These are phyloP conservation scores for Bombylius major DNA, from an alignment of 2,888 invertebrate genomes.

Conservation along the genomic window DNA sequence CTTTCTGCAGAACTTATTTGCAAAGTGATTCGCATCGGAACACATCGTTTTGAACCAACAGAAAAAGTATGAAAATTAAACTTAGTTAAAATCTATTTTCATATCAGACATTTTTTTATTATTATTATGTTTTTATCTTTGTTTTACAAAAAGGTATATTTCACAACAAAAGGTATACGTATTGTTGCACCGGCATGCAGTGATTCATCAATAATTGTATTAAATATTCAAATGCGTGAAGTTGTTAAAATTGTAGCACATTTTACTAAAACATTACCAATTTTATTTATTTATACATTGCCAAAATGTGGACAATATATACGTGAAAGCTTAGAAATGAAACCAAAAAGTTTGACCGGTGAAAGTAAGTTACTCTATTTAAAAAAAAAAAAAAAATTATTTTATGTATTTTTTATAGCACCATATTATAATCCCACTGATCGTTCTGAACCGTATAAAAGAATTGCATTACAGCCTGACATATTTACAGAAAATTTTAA, in stretches of 20 bases:
- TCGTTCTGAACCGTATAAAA: conserved; percentile 52
- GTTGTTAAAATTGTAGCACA: conserved; percentile 64
- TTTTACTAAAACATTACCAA: conserved; percentile 62
- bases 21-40: conserved; percentile 71
- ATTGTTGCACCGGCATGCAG: conserved; percentile 46
- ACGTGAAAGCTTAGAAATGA: conserved; percentile 57
- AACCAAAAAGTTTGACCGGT: conserved; percentile 16
- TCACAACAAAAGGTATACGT: conserved; percentile 46
- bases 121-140: conserved; percentile 5
- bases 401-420: conserved; percentile 26
- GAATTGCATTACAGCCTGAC: conserved; percentile 66
- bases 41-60: conserved; percentile 63
- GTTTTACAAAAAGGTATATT: conserved; percentile 38
- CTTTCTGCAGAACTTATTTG: conserved; percentile 50
- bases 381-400: not conserved
- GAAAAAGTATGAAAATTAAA: conserved; percentile 51
- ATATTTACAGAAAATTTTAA: conserved; percentile 53
- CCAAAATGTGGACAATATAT: conserved; percentile 55
- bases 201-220: conserved; percentile 43
- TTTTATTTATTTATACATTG: conserved; percentile 67
- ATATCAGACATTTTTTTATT: conserved; percentile 15
- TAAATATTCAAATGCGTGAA: conserved; percentile 55
- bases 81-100: not conserved
- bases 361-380: conserved; percentile 10
- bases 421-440: conserved; percentile 49